Conservation (phyloP, 2,888 invertebrate genomes). For the Norana najaformis region DNA sequence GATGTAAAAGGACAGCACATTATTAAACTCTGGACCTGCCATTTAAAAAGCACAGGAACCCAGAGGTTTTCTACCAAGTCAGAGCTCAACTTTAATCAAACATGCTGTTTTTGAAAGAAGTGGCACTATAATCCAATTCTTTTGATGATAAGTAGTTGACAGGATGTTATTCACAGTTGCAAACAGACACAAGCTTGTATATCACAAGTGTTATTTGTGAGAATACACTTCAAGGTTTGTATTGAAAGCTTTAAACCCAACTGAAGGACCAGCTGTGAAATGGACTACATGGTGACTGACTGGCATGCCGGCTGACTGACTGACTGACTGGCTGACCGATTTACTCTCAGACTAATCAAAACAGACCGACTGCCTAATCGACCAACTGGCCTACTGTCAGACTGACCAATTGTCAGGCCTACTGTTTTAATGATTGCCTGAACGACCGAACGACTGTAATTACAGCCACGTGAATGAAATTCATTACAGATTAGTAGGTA, state of each 20-base stretch:
- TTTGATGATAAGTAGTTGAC: neutral
- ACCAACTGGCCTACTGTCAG: no score
- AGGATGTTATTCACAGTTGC: neutral
- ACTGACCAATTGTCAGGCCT: neutral
- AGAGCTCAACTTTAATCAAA: neutral
- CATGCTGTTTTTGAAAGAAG: neutral
- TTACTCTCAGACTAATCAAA: neutral
- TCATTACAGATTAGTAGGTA: neutral
- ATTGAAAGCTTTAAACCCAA: neutral
- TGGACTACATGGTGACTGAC: neutral
- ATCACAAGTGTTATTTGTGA: neutral
- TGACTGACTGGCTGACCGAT: neutral
- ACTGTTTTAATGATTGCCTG: neutral
- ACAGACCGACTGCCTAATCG: neutral
- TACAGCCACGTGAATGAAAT: neutral
- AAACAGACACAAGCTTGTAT: neutral
- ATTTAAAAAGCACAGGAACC: neutral
- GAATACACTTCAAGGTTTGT: neutral
- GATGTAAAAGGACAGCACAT: neutral
- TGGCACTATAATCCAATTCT: neutral
- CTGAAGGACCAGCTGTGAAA: neutral
- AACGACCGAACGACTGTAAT: neutral
- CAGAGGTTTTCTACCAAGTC: no score
- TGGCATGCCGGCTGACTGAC: no score
- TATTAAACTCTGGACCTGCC: neutral